Evolutionary conservation across 2,888 invertebrate species (phyloP).

Genomic region (Bhutanitis thaidina): DNA sequence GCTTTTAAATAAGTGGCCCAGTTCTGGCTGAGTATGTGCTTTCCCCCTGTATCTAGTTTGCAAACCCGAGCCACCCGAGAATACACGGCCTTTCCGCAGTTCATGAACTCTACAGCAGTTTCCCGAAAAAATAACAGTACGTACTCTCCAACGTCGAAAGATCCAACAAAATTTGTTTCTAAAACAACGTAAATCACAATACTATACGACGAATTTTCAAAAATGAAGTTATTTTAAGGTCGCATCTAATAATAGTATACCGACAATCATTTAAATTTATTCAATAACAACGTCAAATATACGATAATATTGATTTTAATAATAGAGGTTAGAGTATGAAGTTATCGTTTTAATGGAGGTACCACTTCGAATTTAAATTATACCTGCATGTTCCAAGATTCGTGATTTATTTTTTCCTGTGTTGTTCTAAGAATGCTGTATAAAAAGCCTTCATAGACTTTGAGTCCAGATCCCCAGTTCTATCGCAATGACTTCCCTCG

Average conservation of each 20-base stretch:
- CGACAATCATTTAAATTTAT: no score
- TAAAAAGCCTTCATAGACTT: no score
- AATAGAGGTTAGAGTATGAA: no score
- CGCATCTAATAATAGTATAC: not conserved
- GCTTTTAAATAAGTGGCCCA: slow-evolving; percentile 86
- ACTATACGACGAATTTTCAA: not conserved
- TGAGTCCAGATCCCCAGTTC: no score
- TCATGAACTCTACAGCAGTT: slow-evolving; percentile 84
- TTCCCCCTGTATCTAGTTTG: slow-evolving; percentile 84
- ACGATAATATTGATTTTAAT: no score
- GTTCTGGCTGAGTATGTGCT: slow-evolving; percentile 82
- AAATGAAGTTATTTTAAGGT: not conserved
- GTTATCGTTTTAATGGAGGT: no score
- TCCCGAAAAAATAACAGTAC: slow-evolving; percentile 87
- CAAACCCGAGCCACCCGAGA: slow-evolving; percentile 87
- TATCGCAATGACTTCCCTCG: no score
- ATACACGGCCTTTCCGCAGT: slow-evolving; percentile 85
- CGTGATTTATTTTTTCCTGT: no score
- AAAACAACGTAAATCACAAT: slow-evolving; percentile 39
- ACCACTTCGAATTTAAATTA: no score
- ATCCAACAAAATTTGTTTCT: slow-evolving; percentile 87
- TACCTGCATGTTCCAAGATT: no score
- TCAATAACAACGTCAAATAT: no score
- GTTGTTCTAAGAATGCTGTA: no score
- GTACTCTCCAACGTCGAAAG: slow-evolving; percentile 84